phyloP scores from a whole-genome alignment of 2,888 invertebrate species.

The Chloromyia formosa region DNA sequence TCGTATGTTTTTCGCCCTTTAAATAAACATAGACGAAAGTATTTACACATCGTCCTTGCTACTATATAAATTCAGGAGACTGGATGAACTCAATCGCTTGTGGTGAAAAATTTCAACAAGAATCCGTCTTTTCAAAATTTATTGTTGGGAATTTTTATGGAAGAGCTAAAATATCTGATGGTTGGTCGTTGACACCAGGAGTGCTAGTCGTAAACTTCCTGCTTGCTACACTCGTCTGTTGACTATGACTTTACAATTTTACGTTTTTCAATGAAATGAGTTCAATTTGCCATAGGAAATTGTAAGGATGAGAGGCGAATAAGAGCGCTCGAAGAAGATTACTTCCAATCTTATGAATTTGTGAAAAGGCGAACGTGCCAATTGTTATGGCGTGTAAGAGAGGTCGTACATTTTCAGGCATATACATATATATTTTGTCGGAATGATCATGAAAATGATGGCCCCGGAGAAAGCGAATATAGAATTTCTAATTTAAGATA shows the following conservation, averaged over 20 bases:
- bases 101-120: constrained; percentile 9
- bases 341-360: too few species aligned
- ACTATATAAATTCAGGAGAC: background rate
- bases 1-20: background rate
- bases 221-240: too few species aligned
- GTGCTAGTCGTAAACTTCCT: background rate
- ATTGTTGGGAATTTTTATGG: constrained; percentile 11
- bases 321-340: too few species aligned
- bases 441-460: too few species aligned
- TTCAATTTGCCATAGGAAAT: background rate
- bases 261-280: background rate
- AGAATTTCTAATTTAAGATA: too few species aligned
- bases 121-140: constrained; percentile 12
- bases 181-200: constrained; percentile 6
- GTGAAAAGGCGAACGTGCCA: too few species aligned
- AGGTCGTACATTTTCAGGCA: too few species aligned
- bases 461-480: too few species aligned
- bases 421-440: too few species aligned
- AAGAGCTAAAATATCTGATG: constrained; percentile 4
- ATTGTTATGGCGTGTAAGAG: too few species aligned
- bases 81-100: too few species aligned
- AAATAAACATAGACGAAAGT: background rate
- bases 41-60: background rate
- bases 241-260: constrained; percentile 4
- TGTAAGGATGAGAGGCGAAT: too few species aligned